Base-by-base conservation (phyloP, 1,140 invertebrate species). In the Panagrolaimus sp. region DNA sequence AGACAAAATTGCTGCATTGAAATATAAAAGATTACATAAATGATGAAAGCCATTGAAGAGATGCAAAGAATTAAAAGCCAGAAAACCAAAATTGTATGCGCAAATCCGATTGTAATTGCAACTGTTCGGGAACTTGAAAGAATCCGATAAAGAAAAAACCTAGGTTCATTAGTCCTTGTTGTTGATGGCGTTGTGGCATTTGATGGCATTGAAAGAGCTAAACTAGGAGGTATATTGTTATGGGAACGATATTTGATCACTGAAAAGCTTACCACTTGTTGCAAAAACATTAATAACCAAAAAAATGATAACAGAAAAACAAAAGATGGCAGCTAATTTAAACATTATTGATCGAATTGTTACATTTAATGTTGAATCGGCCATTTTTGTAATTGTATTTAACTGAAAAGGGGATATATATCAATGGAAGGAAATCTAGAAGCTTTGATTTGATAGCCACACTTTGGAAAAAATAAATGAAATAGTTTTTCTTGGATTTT, bases 331-430 rank as follows among this genome's bases (percentile, higher is more conserved):
- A 11, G 51, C 51, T 11, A 57, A 16, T 25, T 57, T 25, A 27
- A 57, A 20, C 51, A 57, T 25, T 25, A 57, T 27, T 25, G 27
- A 27, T 57, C 51, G 51, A 57, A 57, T 16, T 57, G 51, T n/a
- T 11, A 16, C 11, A 25, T 9, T 57, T 16, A 57, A 20, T 13
- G 20, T 27, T 20, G 51, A 27, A 27, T 27, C 51, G 20, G 27
- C 20, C 20, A 57, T 27, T 27, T 20, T 20, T 20, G 51, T 27
- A 9, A 57, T 57, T 27, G 51, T 57, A 57, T 57, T 57, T 11
- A 57, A 11, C 51, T 57, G 13, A 57, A 13, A 4, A 20, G 9
- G 51, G n/a, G n/a, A n/a, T n/a, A n/a, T n/a, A n/a, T n/a, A n/a
- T n/a, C n/a, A n/a, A n/a, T n/a, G n/a, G n/a, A 57, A 25, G 20